phyloP scores from a whole-genome alignment of 2,113 vertebrate genomes.

The Dasyornis broadbenti region DNA sequence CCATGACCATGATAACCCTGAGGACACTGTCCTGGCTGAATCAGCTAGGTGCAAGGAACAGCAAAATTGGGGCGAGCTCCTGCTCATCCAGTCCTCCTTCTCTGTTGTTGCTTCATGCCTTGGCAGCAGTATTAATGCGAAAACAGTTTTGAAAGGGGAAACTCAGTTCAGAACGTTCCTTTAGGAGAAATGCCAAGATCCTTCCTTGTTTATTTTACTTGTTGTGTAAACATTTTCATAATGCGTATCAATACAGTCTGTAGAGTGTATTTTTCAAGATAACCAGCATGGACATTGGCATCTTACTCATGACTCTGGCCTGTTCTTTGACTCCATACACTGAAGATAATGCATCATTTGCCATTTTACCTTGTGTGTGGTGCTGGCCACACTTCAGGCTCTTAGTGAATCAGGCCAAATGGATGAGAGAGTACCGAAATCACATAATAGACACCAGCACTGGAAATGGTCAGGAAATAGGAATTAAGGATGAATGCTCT shows the following conservation, averaged over 20 bases:
- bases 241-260: constrained; percentile 24
- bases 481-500: constrained; percentile 5
- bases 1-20: neutral
- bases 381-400: neutral
- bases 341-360: neutral
- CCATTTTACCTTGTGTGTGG: neutral
- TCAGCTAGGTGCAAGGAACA: neutral
- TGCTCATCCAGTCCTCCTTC: neutral
- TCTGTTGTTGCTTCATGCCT: neutral
- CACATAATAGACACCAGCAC: neutral
- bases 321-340: neutral
- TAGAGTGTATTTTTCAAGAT: neutral
- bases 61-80: neutral
- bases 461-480: neutral
- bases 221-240: constrained; percentile 19
- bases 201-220: constrained; percentile 16
- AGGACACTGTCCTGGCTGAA: neutral
- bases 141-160: constrained; percentile 34
- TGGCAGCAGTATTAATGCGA: constrained; percentile 15
- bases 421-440: neutral
- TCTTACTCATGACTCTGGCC: neutral
- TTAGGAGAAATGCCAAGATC: constrained; percentile 30
- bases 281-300: neutral
- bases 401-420: neutral
- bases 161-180: neutral